Evolutionary conservation across 2,888 invertebrate species (phyloP).

Genomic region (Amphipoea lucens): DNA sequence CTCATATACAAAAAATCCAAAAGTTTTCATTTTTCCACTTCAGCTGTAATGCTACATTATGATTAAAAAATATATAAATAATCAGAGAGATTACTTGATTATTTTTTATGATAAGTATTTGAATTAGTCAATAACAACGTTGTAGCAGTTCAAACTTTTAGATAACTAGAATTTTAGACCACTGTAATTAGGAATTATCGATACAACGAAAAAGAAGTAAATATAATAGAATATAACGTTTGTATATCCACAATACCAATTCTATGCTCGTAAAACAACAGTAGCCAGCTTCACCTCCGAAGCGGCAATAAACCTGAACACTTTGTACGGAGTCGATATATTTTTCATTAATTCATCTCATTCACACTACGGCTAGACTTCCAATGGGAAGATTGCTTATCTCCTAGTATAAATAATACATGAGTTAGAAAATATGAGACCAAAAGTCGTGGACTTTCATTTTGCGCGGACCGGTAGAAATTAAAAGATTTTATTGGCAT

Average conservation of each 20-base stretch:
- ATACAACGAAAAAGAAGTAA: background rate
- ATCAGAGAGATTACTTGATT: no score
- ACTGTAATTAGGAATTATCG: background rate
- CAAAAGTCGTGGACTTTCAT: slow-evolving; percentile 76
- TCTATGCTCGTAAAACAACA: slow-evolving; percentile 43
- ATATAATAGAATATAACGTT: slow-evolving; percentile 5
- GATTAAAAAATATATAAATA: no score
- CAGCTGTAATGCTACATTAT: no score
- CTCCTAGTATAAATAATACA: slow-evolving; percentile 85
- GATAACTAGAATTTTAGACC: background rate
- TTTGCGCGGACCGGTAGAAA: slow-evolving; percentile 82
- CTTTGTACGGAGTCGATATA: slow-evolving; percentile 77
- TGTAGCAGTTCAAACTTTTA: background rate
- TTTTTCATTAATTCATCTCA: slow-evolving; percentile 84
- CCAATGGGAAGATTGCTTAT: slow-evolving; percentile 83
- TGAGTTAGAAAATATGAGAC: slow-evolving; percentile 86
- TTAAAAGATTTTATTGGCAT: slow-evolving; percentile 87
- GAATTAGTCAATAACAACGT: no score
- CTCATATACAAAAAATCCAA: no score
- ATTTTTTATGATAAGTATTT: no score
- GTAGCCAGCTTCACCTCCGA: slow-evolving; percentile 39
- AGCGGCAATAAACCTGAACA: slow-evolving; percentile 72
- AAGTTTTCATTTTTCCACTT: no score
- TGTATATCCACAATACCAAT: slow-evolving; percentile 8
- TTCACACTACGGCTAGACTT: slow-evolving; percentile 86